A percentile compares a stretch with the other conserved stretches of the same genome.
Evolutionary conservation across 2,888 invertebrate species (phyloP).

Genomic region (Folsomia manolachei): DNA sequence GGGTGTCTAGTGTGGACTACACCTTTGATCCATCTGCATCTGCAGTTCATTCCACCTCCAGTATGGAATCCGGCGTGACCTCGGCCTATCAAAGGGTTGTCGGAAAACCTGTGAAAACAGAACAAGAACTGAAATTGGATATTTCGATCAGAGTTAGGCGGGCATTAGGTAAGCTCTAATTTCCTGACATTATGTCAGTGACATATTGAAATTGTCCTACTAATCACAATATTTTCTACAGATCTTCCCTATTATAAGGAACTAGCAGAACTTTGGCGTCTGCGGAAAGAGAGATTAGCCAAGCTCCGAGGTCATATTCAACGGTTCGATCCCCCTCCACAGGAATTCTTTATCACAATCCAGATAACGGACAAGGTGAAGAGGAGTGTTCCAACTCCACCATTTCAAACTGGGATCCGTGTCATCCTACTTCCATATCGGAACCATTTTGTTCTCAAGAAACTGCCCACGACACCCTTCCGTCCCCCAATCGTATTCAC

Average conservation of each 20-base stretch:
- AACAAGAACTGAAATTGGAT: slow-evolving; percentile 19
- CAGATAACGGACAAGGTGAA: slow-evolving; percentile 8
- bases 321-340: neutral
- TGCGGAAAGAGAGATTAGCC: slow-evolving; percentile 14
- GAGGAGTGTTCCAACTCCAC: neutral
- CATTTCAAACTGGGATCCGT: neutral
- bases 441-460: slow-evolving; percentile 27
- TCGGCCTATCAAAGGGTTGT: slow-evolving; percentile 15
- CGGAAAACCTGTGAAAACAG: slow-evolving; percentile 8
- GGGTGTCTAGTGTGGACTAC: no score
- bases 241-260: slow-evolving; percentile 18
- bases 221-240: neutral
- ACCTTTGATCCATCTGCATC: no score
- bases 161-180: slow-evolving; percentile 6
- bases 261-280: slow-evolving; percentile 4
- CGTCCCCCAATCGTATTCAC: slow-evolving; percentile 23
- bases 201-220: neutral
- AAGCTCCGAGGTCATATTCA: neutral
- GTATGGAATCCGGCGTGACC: neutral
- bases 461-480: slow-evolving; percentile 33
- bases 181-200: neutral
- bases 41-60: neutral
- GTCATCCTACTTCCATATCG: slow-evolving; percentile 28
- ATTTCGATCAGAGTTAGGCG: slow-evolving; percentile 20
- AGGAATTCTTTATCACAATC: slow-evolving; percentile 26